Percentiles rank a stretch among this genome's conserved stretches.
phyloP scores from a whole-genome alignment of 1,140 invertebrate species.

The Yoshiicerus persimilis region DNA sequence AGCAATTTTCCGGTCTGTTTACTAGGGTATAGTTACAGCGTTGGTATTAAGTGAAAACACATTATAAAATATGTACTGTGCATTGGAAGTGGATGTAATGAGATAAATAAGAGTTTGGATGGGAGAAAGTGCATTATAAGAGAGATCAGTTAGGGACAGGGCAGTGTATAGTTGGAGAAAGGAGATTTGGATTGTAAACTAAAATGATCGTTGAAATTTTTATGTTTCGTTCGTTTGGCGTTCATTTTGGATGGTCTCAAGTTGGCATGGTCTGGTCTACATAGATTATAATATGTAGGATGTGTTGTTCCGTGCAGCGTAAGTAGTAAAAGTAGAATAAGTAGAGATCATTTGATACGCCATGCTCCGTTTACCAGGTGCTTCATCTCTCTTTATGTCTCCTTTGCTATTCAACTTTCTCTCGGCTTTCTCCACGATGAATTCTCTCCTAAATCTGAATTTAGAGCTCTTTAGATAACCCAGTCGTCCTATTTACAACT shows the following conservation, averaged over 20 bases:
- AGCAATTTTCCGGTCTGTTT: no score
- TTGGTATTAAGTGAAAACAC: no score
- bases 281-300: neutral
- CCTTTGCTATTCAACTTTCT: slow-evolving; percentile 13
- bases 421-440: neutral
- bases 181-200: no score
- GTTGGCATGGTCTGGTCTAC: neutral
- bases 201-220: slow-evolving; percentile 19
- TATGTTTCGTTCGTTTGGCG: neutral
- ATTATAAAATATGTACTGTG: neutral
- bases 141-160: neutral
- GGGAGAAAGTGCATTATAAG: neutral
- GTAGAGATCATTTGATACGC: slow-evolving; percentile 18
- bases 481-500: neutral
- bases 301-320: neutral
- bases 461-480: neutral
- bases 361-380: slow-evolving; percentile 27
- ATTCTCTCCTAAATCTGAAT: slow-evolving; percentile 12
- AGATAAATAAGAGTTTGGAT: neutral
- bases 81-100: neutral
- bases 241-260: neutral
- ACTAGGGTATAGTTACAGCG: no score
- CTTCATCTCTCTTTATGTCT: slow-evolving; percentile 28
- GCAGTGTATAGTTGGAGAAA: neutral
- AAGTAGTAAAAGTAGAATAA: neutral